phyloP scores from a whole-genome alignment of 2,113 vertebrate genomes.

The Rhynchomys soricoides region DNA sequence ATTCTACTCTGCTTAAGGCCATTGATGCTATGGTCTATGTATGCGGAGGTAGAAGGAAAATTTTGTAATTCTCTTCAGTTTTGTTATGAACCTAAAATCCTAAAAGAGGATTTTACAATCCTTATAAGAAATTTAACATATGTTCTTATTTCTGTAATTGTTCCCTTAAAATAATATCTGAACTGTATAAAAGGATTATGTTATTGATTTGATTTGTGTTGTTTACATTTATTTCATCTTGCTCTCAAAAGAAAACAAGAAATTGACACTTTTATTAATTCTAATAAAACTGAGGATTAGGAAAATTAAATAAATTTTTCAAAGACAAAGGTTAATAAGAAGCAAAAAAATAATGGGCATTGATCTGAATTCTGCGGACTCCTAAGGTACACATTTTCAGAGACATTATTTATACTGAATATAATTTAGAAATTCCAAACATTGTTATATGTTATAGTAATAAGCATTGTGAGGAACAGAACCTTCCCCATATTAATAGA shows the following conservation, averaged over 20 bases:
- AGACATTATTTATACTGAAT: not conserved
- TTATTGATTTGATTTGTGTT: not conserved
- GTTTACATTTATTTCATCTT: constrained; percentile 41
- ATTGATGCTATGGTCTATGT: not conserved
- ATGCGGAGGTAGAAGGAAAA: not conserved
- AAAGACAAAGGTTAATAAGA: not conserved
- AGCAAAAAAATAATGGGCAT: not conserved
- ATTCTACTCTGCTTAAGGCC: not conserved
- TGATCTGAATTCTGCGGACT: constrained; percentile 10
- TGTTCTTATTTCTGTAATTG: not conserved
- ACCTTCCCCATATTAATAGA: not conserved
- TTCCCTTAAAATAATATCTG: not conserved
- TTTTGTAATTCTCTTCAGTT: not conserved
- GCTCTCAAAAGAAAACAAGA: not conserved
- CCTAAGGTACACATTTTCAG: not conserved
- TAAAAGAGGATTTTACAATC: too few relatives aligned
- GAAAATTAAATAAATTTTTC: constrained; percentile 10
- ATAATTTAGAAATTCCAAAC: not conserved
- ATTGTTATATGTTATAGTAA: not conserved
- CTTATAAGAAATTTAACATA: not conserved
- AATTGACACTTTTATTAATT: not conserved
- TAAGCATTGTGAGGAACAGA: not conserved
- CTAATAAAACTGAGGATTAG: not conserved
- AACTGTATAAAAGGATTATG: not conserved
- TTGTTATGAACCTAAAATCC: not conserved